Conservation (phyloP, 2,797 vertebrate species). For the Xiphophorus birchmanni region DNA sequence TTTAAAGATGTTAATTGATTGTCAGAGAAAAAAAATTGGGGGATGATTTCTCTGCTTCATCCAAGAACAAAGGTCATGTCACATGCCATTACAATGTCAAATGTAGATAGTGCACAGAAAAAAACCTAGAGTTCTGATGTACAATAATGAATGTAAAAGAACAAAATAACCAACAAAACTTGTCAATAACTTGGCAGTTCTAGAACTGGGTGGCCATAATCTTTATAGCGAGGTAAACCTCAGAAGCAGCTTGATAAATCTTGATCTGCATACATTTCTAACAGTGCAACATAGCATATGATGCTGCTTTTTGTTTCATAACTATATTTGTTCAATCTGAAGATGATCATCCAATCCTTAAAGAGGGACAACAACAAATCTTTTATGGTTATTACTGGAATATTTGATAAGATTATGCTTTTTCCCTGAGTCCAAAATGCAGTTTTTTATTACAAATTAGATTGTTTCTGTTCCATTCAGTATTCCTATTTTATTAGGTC, state of each 20-base stretch:
- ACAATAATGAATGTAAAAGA: neutral
- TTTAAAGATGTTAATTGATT: constrained; percentile 44
- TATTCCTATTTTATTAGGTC: neutral
- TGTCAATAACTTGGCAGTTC: neutral
- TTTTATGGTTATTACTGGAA: neutral
- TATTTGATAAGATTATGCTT: neutral
- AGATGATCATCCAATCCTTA: neutral
- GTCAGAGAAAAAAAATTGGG: constrained; percentile 43
- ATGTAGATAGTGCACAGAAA: constrained; percentile 17
- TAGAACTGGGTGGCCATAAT: neutral
- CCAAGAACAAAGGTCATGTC: constrained; percentile 10
- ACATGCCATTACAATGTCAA: constrained; percentile 11
- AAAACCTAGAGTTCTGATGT: neutral
- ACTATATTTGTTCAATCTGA: neutral
- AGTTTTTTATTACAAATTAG: neutral
- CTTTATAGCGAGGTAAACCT: neutral
- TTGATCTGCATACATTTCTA: neutral
- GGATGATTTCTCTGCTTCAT: constrained; percentile 26
- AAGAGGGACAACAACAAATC: neutral
- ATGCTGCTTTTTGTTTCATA: neutral
- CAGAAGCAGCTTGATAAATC: neutral
- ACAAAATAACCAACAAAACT: neutral
- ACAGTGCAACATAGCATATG: neutral
- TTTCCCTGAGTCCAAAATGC: neutral
- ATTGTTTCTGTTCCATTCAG: neutral